Evolutionary conservation across 2,797 vertebrate species (phyloP), one percentile per base, ranked within the genome.

Genomic region (Monodelphis domestica): DNA sequence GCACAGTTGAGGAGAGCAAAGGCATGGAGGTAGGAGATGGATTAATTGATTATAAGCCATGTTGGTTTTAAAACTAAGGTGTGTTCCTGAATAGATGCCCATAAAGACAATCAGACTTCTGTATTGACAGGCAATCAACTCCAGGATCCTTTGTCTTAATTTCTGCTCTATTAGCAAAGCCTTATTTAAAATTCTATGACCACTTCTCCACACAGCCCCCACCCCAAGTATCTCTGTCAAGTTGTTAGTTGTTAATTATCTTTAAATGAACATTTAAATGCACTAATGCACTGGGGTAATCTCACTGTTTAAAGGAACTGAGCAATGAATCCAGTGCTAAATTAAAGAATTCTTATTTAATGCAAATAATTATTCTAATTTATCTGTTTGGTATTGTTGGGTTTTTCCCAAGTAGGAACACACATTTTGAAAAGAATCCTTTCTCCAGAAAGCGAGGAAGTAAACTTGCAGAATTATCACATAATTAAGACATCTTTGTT

Each of bases 261-360:
- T 63, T 6, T 54, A 52, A 84, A 91, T 17, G 78, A 78, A 54
- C 26, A 17, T 91, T 92, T 53, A 56, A 54, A 38, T 91, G 2
- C 88, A 87, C 30, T 45, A 93, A 45, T 78, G n/a, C 70, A 78
- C 70, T 78, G n/a, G 70, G 54, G 56, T 11, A 53, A 92, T 1
- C 51, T 59, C n/a, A 59, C 15, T 88, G 21, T 55, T 93, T 84
- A 91, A 89, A 92, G 45, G 90, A 95, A 78, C 38, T 78, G 38
- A 91, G 2, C 28, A 52, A 78, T 53, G 15, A 93, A 92, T 91
- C 50, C 2, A 52, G 57, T 52, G 53, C 78, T 29, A 94, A 59
- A 84, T 55, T 54, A 30, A 53, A 78, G 54, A 57, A 78, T 78
- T 78, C 70, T 78, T 78, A 78, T 45, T 26, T 78, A 78, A 78